Conservation (phyloP, 37 sponge, comb jelly and placozoan genomes). For the Ianthella basta region DNA sequence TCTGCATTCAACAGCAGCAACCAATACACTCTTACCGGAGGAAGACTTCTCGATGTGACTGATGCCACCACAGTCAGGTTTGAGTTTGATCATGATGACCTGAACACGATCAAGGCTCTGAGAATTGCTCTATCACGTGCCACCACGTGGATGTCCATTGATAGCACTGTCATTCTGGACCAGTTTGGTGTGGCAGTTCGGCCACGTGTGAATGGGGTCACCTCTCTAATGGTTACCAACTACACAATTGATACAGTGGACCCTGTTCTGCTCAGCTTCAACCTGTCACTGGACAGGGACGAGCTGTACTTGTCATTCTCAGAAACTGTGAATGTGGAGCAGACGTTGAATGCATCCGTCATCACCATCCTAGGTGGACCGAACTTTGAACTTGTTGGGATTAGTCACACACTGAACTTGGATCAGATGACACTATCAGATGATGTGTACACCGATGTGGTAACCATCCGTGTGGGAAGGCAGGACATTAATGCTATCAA, state of each 20-base stretch:
- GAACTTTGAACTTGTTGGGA: background rate
- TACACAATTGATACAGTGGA: constrained; percentile 51
- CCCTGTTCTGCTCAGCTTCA: constrained; percentile 58
- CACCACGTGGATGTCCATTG: constrained; percentile 73
- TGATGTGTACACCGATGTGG: constrained; percentile 54
- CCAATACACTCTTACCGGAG: constrained; percentile 71
- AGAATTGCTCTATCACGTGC: constrained; percentile 48
- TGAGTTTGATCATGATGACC: constrained; percentile 45
- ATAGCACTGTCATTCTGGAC: constrained; percentile 48
- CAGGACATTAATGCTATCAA: constrained; percentile 84
- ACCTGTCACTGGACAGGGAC: constrained; percentile 61
- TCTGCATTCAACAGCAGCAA: constrained; percentile 65
- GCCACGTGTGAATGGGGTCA: constrained; percentile 57
- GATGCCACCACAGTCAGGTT: constrained; percentile 66
- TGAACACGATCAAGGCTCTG: constrained; percentile 70
- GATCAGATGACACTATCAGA: constrained; percentile 41
- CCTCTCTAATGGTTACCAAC: constrained; percentile 47
- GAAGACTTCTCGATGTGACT: constrained; percentile 41
- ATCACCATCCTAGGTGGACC: constrained; percentile 68
- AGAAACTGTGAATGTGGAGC: constrained; percentile 76
- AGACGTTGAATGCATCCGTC: constrained; percentile 44
- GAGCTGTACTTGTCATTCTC: constrained; percentile 71
- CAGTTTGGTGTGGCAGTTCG: constrained; percentile 63
- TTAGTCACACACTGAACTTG: constrained; percentile 38
- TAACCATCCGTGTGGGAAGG: constrained; percentile 60